phyloP scores from a whole-genome alignment of 2,797 vertebrate species.

The Periparus ater region DNA sequence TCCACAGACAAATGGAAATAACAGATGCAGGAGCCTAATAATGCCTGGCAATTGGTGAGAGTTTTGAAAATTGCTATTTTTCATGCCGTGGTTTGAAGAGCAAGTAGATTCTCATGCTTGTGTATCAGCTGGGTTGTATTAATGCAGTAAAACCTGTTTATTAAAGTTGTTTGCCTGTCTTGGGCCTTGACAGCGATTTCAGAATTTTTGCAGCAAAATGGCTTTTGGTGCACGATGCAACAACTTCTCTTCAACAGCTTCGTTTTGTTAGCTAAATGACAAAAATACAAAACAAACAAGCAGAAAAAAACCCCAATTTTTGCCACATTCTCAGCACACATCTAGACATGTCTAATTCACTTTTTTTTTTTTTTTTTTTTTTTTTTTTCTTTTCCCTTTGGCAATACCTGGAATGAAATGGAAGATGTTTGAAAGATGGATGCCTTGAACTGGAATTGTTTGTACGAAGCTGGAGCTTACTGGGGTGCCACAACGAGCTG shows the following conservation, averaged over 20 bases:
- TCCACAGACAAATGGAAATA: neutral
- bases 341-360: neutral
- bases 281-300: neutral
- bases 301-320: neutral
- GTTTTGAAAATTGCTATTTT: neutral
- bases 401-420: neutral
- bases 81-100: neutral
- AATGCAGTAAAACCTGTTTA: neutral
- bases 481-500: neutral
- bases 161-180: neutral
- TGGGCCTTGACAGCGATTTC: neutral
- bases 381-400: neutral
- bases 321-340: neutral
- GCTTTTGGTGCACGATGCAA: neutral
- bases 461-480: neutral
- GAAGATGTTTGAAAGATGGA: neutral
- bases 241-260: neutral
- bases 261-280: neutral
- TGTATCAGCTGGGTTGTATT: neutral
- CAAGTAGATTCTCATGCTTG: neutral
- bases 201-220: neutral
- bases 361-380: neutral
- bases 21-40: neutral
- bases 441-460: neutral
- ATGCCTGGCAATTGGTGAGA: neutral